These are phyloP conservation scores for Gavialis gangeticus DNA, from an alignment of 2,113 vertebrate genomes.

Conservation along the genomic window DNA sequence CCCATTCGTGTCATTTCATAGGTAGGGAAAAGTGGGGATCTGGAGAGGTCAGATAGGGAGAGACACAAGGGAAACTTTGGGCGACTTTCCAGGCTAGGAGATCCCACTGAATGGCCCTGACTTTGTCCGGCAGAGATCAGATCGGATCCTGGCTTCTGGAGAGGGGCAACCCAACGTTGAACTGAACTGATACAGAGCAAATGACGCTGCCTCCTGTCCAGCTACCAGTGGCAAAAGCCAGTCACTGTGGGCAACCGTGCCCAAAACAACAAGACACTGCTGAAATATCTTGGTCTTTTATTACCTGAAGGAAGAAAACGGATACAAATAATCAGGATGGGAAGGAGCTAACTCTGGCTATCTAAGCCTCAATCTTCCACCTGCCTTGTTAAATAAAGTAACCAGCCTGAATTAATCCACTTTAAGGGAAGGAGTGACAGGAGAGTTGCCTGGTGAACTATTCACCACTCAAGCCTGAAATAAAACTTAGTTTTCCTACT, in stretches of 20 bases:
- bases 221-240: rapidly evolving
- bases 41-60: neutral
- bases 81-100: neutral
- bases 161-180: neutral
- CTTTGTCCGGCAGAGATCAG: neutral
- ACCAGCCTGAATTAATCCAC: rapidly evolving
- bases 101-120: neutral
- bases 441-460: rapidly evolving
- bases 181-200: neutral
- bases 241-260: neutral
- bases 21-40: neutral
- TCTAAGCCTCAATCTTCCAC: neutral
- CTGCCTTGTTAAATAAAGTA: neutral
- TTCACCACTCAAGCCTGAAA: rapidly evolving
- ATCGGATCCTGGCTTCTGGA: neutral
- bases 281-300: neutral
- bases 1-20: neutral
- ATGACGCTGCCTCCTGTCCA: neutral
- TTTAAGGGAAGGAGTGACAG: rapidly evolving
- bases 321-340: rapidly evolving
- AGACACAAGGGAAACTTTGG: neutral
- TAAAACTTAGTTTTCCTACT: neutral
- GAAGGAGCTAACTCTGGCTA: neutral
- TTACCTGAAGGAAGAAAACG: neutral
- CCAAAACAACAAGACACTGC: neutral